These are phyloP conservation scores for Notiomystis cincta DNA, from an alignment of 2,113 vertebrate species.

Conservation along the genomic window DNA sequence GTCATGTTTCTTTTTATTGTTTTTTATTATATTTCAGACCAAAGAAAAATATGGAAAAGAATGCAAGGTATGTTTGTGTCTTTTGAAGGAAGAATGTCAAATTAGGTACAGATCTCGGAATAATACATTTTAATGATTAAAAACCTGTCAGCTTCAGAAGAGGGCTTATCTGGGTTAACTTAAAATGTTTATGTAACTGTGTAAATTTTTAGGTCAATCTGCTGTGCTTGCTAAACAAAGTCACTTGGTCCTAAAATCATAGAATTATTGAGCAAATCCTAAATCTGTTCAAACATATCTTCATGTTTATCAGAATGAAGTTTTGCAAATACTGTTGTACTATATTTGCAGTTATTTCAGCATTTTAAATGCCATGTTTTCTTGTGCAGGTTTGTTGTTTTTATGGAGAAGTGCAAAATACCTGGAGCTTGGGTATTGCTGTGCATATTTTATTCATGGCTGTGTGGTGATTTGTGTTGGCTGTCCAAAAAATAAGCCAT, in stretches of 20 bases:
- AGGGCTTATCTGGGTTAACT: background rate
- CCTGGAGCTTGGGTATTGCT: background rate
- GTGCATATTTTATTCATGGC: rapidly evolving
- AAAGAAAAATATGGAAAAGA: slow-evolving; percentile 99
- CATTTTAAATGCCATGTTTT: background rate
- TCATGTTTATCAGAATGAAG: background rate
- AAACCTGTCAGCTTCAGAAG: background rate
- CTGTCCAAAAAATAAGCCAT: background rate
- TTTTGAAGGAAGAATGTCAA: background rate
- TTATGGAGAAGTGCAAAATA: background rate
- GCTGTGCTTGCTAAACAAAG: background rate
- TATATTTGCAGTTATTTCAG: background rate
- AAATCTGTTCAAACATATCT: background rate
- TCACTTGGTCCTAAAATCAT: background rate
- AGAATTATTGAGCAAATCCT: background rate
- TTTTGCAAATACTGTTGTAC: background rate
- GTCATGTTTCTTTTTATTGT: background rate
- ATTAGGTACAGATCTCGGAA: background rate
- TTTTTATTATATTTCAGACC: slow-evolving; percentile 79
- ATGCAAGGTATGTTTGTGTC: slow-evolving; percentile 86
- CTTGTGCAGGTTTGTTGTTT: background rate
- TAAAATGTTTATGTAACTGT: background rate
- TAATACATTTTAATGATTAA: background rate
- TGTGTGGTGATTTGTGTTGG: background rate
- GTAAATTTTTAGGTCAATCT: background rate